Conservation (phyloP, 2,888 invertebrate genomes). For the Thelaira solivaga region DNA sequence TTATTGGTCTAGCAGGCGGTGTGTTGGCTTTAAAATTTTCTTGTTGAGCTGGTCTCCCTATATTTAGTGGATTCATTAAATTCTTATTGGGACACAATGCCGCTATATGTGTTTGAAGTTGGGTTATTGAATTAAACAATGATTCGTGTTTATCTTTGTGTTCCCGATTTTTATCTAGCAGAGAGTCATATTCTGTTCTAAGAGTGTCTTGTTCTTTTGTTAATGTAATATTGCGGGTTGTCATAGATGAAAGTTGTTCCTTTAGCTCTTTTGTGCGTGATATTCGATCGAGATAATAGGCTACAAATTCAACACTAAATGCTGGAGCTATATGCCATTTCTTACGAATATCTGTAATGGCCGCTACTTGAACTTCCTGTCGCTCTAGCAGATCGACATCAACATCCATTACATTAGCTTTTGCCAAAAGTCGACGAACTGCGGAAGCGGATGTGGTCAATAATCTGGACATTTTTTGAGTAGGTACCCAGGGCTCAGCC, state of each 20-base stretch:
- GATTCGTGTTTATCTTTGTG: conserved; percentile 79
- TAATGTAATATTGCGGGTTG: conserved; percentile 85
- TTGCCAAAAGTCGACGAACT: conserved; percentile 87
- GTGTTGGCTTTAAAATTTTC: conserved; percentile 71
- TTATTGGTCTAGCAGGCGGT: conserved; percentile 81
- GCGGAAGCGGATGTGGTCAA: conserved; percentile 94
- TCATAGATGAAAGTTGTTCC: conserved; percentile 84
- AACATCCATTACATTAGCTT: conserved; percentile 94
- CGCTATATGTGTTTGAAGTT: conserved; percentile 80
- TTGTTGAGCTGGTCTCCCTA: conserved; percentile 75
- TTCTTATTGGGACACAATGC: conserved; percentile 81
- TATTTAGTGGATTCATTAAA: conserved; percentile 80
- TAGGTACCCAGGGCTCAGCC: conserved; percentile 93
- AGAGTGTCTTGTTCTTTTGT: conserved; percentile 87
- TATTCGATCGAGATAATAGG: conserved; percentile 94
- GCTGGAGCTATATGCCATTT: conserved; percentile 97
- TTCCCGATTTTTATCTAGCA: conserved; percentile 82
- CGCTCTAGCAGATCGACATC: conserved; percentile 88
- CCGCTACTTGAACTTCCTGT: conserved; percentile 88
- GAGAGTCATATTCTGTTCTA: conserved; percentile 87
- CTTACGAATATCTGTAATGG: conserved; percentile 90
- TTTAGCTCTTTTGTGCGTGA: conserved; percentile 88
- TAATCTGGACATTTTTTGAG: conserved; percentile 95
- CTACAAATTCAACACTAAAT: conserved; percentile 95
- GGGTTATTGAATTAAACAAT: conserved; percentile 69